These are phyloP conservation scores for Oryctolagus cuniculus DNA, from an alignment of 2,113 vertebrate genomes.

Conservation along the genomic window mOryCun1.1 NC_091443.1:24704501-24705000, in stretches of 20 bases:
- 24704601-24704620: constrained; percentile 33
- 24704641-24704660: neutral
- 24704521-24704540: no score
- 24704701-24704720: constrained; percentile 12
- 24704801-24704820: neutral
- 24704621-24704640: neutral
- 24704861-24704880: neutral
- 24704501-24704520: no score
- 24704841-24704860: neutral
- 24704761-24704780: neutral
- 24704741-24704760: neutral
- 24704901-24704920: neutral
- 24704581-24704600: neutral
- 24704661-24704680: constrained; percentile 4
- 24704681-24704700: neutral
- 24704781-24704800: neutral
- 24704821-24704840: neutral
- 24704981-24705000: no score
- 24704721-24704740: neutral
- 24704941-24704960: neutral
- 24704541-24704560: neutral
- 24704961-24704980: no score
- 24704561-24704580: neutral
- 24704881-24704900: neutral
- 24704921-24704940: neutral